These are phyloP conservation scores for Macaria liturata DNA, from an alignment of 2,888 invertebrate genomes.

Conservation along the genomic window DNA sequence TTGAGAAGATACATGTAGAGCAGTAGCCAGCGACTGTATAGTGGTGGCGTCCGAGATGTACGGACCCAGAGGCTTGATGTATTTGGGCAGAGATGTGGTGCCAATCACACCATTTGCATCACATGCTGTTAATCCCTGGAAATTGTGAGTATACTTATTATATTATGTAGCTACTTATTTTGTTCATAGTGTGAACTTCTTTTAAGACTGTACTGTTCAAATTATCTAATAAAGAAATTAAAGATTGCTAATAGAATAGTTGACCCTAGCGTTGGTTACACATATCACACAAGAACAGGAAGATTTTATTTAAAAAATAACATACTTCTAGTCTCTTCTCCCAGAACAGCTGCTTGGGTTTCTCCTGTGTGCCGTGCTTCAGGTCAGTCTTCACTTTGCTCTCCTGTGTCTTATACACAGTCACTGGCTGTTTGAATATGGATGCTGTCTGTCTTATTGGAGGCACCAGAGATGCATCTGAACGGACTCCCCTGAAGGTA, in stretches of 20 bases:
- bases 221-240: too few relatives aligned
- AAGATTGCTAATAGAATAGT: too few relatives aligned
- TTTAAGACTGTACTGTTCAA: too few relatives aligned
- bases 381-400: constrained; percentile 94
- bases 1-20: constrained; percentile 93
- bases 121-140: constrained; percentile 92
- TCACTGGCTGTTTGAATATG: constrained; percentile 99
- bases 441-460: constrained; percentile 99
- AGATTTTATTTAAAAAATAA: not conserved
- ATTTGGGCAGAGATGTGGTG: constrained; percentile 92
- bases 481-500: constrained; percentile 87
- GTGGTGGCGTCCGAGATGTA: constrained; percentile 94
- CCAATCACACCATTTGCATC: constrained; percentile 94
- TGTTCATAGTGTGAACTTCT: too few relatives aligned
- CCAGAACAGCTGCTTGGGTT: constrained; percentile 95
- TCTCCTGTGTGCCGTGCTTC: constrained; percentile 96
- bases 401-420: constrained; percentile 95
- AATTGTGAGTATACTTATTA: too few relatives aligned
- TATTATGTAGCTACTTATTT: too few relatives aligned
- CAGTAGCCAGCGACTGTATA: constrained; percentile 97
- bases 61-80: constrained; percentile 92
- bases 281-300: too few relatives aligned
- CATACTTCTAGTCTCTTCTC: constrained; percentile 88
- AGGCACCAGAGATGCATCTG: constrained; percentile 95
- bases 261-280: too few relatives aligned